These are phyloP conservation scores for Neoaliturus tenellus DNA, from an alignment of 2,888 invertebrate genomes.

Conservation along the genomic window DNA sequence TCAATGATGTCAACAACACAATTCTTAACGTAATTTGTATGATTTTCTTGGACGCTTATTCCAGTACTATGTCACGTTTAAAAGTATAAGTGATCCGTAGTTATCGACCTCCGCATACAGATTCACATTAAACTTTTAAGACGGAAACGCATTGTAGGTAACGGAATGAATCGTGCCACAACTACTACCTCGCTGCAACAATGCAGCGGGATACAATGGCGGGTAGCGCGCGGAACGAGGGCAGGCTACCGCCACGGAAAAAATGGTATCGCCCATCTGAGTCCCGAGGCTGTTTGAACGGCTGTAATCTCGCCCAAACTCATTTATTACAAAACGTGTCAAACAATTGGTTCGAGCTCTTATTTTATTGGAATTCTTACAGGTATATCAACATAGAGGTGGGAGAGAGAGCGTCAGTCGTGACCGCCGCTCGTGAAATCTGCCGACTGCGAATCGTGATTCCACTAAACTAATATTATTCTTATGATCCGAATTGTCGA, in stretches of 20 bases:
- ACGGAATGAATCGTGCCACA: background rate
- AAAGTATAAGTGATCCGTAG: no score
- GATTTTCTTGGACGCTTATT: no score
- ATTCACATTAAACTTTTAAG: no score
- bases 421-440: slow-evolving; percentile 56
- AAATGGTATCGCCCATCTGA: slow-evolving; percentile 31
- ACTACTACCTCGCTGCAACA: background rate
- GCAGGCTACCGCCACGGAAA: background rate
- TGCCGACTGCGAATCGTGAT: slow-evolving; percentile 57
- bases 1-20: no score
- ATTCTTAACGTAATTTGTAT: no score
- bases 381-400: slow-evolving; percentile 33
- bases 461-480: slow-evolving; percentile 60
- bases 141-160: no score
- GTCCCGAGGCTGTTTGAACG: background rate
- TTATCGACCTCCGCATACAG: no score
- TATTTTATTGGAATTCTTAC: slow-evolving; percentile 57
- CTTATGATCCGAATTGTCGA: slow-evolving; percentile 59
- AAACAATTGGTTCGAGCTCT: slow-evolving; percentile 58
- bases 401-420: slow-evolving; percentile 48
- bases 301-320: slow-evolving; percentile 37
- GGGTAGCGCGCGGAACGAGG: background rate
- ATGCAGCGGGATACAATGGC: background rate
- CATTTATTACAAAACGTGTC: slow-evolving; percentile 59
- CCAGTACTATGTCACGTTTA: no score